Evolutionary conservation across 2,888 invertebrate genomes (phyloP), one percentile per base, ranked within the genome.

Genomic region (Dastarcus helophoroides): DNA sequence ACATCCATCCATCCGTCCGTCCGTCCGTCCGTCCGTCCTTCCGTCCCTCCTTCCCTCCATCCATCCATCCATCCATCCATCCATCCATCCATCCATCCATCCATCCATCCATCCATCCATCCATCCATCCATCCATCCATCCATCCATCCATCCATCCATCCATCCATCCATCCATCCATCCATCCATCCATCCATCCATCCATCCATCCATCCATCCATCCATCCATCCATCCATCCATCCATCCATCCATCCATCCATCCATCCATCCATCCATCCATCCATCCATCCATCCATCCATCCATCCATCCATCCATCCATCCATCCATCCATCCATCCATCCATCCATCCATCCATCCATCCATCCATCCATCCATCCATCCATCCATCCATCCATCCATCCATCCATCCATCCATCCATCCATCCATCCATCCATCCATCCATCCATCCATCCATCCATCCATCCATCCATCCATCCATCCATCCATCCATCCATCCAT

Each of bases 11-110:
- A n/a, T n/a, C n/a, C n/a, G n/a, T n/a, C 19, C 19, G n/a, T 19
- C 19, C 19, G n/a, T 19, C 19, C 19, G n/a, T 19, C 19, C 19
- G n/a, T 19, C 19, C 19, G n/a, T 19, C 19, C 19, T 7, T 19
- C 19, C 19, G n/a, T 19, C 19, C 19, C 6, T 19, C n/a, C n/a
- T n/a, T n/a, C n/a, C n/a, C n/a, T n/a, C n/a, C n/a, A n/a, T n/a
- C n/a, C n/a, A n/a, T n/a, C 19, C 19, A 19, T 19, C 19, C 19
- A 19, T 19, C 19, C 19, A 19, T 19, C 19, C 19, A 19, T 19
- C 19, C 19, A 19, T 19, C 19, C 19, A 19, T 19, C 19, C 19
- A 19, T 19, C 19, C 19, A 19, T 19, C 19, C 19, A 19, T 19
- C 19, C 19, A 19, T 19, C 19, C 19, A 19, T 19, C 19, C 19